Evolutionary conservation across 2,797 vertebrate genomes (phyloP).

Genomic region (Gila robusta): DNA sequence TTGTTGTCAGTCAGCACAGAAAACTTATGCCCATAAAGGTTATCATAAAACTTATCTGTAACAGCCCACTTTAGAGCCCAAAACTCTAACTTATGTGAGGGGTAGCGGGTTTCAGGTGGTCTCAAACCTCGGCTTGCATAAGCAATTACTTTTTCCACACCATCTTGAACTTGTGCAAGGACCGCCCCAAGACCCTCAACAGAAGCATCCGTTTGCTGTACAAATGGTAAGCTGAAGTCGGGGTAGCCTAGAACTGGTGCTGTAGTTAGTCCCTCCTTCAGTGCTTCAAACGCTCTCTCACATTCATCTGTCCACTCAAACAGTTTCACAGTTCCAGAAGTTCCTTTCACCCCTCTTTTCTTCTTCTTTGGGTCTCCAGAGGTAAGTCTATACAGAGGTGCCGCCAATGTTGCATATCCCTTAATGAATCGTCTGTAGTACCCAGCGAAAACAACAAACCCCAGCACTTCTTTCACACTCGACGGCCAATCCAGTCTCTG

Average conservation of each 20-base stretch:
- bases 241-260: constrained; percentile 60
- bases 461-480: background rate
- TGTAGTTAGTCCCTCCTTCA: constrained; percentile 46
- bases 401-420: constrained; percentile 42
- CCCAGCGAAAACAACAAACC: constrained; percentile 41
- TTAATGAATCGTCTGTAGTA: background rate
- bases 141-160: constrained; percentile 49
- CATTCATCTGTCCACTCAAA: constrained; percentile 52
- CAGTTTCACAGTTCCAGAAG: accelerated
- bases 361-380: constrained; percentile 60
- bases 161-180: constrained; percentile 50
- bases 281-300: constrained; percentile 45
- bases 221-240: constrained; percentile 56
- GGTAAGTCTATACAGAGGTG: constrained; percentile 57
- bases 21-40: constrained; percentile 25
- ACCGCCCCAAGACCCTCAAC: constrained; percentile 55
- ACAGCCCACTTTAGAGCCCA: constrained; percentile 46
- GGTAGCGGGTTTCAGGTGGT: constrained; percentile 54
- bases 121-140: constrained; percentile 55
- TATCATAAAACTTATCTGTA: constrained; percentile 46
- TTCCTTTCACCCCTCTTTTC: constrained; percentile 31
- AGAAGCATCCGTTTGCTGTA: constrained; percentile 61
- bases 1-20: constrained; percentile 12
- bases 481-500: constrained; percentile 37
- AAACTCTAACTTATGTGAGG: constrained; percentile 52